Conservation (phyloP, 35 echinoderm and acorn worm species). For the Heliocidaris erythrogramma region DNA sequence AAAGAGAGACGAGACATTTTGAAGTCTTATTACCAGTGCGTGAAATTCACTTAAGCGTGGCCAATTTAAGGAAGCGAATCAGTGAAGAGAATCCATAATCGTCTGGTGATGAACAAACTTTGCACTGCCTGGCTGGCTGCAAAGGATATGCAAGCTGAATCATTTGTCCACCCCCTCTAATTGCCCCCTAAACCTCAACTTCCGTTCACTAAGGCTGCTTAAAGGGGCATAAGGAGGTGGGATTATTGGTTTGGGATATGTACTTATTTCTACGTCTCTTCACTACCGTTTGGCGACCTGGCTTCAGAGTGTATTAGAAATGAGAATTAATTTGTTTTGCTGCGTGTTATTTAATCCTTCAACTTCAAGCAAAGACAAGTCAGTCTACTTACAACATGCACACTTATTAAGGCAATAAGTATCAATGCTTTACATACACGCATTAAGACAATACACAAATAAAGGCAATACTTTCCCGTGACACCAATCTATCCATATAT, state of each 20-base stretch:
- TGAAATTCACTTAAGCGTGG: constrained; percentile 2
- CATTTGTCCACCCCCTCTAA: constrained; percentile 34
- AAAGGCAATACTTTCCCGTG: too few relatives aligned
- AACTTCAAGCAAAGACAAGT: too few relatives aligned
- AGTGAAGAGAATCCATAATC: background rate
- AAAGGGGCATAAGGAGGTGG: background rate
- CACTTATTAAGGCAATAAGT: too few relatives aligned
- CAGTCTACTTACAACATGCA: too few relatives aligned
- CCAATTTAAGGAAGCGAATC: constrained; percentile 9
- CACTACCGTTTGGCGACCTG: too few relatives aligned
- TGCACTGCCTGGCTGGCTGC: background rate
- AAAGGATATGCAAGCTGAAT: constrained; percentile 10
- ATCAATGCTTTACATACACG: too few relatives aligned
- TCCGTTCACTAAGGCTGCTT: background rate
- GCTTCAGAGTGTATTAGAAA: too few relatives aligned
- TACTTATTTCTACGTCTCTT: background rate
- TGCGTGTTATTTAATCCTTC: too few relatives aligned
- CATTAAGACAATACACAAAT: too few relatives aligned
- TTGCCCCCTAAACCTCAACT: constrained; percentile 37
- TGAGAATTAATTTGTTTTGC: too few relatives aligned
- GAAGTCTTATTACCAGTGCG: background rate
- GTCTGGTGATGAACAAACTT: background rate
- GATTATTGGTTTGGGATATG: background rate
- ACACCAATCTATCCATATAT: too few relatives aligned
- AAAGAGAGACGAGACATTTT: background rate